A percentile compares a stretch with the other conserved stretches of the same genome.
These are phyloP conservation scores for Dolomedes plantarius DNA, from an alignment of 2,888 invertebrate species.

Conservation along the genomic window DNA sequence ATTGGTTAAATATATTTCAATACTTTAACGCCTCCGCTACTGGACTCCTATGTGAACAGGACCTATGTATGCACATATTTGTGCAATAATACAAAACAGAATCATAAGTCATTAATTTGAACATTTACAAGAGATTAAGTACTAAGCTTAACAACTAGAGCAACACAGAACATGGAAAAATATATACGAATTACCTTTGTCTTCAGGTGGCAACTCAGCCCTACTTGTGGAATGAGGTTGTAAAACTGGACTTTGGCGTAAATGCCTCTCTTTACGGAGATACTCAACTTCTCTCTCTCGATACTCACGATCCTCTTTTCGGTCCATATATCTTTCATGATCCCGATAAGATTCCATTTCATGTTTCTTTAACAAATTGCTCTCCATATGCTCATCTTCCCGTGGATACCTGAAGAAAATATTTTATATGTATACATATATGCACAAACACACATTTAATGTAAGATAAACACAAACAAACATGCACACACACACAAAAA, in stretches of 20 bases:
- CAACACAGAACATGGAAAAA: too few species aligned
- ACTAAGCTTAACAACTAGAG: too few species aligned
- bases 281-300: conserved; percentile 45
- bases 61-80: too few species aligned
- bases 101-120: too few species aligned
- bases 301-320: conserved; percentile 46
- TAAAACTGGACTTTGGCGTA: conserved; percentile 40
- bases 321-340: conserved; percentile 39
- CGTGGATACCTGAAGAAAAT: conserved; percentile 29
- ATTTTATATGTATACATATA: too few species aligned
- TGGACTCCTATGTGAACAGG: too few species aligned
- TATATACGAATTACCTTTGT: conserved; percentile 44
- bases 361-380: conserved; percentile 21
- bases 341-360: conserved; percentile 45
- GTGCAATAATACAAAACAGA: too few species aligned
- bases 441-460: not conserved
- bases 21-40: too few species aligned
- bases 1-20: too few species aligned
- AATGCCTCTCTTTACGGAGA: conserved; percentile 41
- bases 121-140: too few species aligned
- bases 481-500: too few species aligned
- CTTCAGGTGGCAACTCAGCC: conserved; percentile 37
- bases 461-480: too few species aligned
- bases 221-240: conserved; percentile 32
- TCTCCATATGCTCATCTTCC: conserved; percentile 53